Evolutionary conservation across 1,140 invertebrate genomes (phyloP), one percentile per base, ranked within the genome.

Genomic region (Drosophila kohkoa): DNA sequence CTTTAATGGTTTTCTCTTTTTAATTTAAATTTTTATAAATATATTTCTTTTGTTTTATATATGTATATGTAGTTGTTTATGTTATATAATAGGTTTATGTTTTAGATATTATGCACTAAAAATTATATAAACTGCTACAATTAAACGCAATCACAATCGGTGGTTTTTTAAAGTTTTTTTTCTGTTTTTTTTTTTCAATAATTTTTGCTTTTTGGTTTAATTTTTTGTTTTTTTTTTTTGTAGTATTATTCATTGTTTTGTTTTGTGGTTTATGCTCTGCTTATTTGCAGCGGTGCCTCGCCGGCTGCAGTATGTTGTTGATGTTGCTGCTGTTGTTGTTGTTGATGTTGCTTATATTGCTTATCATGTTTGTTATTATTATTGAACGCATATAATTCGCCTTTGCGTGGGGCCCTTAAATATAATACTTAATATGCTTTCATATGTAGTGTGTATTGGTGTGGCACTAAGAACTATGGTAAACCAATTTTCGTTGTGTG

Each of bases 91-190:
- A 77, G 51, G 45, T 73, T 76, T 77, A 82, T 67, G 71, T 70
- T 74, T 80, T 69, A 63, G 51, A 30, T 75, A 41, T 72, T 89
- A 89, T 85, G 81, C 81, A 79, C 85, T 89, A 89, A 85, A 85
- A 89, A 89, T 85, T 89, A 89, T 89, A 89, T 81, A 81, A 89
- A 89, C 85, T 79, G 77, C 83, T 89, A 89, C 77, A 88, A 87
- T 91, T 91, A 91, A 91, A 91, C 90, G 90, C 90, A 91, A 91
- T 91, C 90, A 91, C 89, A 91, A 91, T 91, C 90, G 90, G 90
- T 91, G 90, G 90, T 91, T 91, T 86, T 85, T 75, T 80, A 68
- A 70, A 74, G 66, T 75, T 77, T 73, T 66, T 85, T 75, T 80
- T 71, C 70, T 76, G 68, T 75, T 77, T 73, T 66, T 71, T 20